Evolutionary conservation across 2,888 invertebrate genomes (phyloP).

Genomic region (Gastrophysa polygoni): DNA sequence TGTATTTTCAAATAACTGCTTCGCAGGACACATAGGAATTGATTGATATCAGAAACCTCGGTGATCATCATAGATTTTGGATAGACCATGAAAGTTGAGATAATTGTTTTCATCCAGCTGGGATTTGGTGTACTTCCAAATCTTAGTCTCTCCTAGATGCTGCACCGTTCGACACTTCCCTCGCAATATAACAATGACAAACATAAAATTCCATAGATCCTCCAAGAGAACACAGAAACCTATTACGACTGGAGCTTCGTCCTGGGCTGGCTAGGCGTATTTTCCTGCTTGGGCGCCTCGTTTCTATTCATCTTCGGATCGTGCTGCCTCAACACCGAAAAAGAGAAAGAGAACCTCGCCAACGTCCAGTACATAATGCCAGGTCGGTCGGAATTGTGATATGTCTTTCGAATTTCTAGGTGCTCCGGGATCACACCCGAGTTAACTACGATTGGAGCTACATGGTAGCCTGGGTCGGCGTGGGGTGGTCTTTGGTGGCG

Average conservation of each 20-base stretch:
- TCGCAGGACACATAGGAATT: no score
- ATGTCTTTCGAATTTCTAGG: constrained; percentile 61
- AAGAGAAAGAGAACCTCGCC: constrained; percentile 73
- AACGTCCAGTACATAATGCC: constrained; percentile 91
- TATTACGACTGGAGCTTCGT: constrained; percentile 88
- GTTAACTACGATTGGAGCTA: constrained; percentile 96
- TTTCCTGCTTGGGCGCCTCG: constrained; percentile 74
- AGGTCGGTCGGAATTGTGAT: constrained; percentile 61
- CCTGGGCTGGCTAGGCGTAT: constrained; percentile 82
- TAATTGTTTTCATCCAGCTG: no score
- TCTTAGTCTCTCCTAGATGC: constrained; percentile 7
- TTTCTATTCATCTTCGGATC: constrained; percentile 81
- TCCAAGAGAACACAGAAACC: constrained; percentile 73
- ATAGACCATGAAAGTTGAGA: no score
- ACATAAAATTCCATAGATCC: constrained; percentile 64
- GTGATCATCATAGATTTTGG: no score
- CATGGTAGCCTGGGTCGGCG: constrained; percentile 96
- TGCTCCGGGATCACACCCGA: constrained; percentile 83
- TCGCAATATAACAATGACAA: no score
- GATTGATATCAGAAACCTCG: no score
- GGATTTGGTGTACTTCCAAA: no score
- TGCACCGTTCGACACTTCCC: no score
- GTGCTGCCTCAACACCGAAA: constrained; percentile 78
- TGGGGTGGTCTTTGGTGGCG: constrained; percentile 87
- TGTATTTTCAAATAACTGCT: no score